phyloP scores from a whole-genome alignment of 2,888 invertebrate species.

The Tenthredo notha region DNA sequence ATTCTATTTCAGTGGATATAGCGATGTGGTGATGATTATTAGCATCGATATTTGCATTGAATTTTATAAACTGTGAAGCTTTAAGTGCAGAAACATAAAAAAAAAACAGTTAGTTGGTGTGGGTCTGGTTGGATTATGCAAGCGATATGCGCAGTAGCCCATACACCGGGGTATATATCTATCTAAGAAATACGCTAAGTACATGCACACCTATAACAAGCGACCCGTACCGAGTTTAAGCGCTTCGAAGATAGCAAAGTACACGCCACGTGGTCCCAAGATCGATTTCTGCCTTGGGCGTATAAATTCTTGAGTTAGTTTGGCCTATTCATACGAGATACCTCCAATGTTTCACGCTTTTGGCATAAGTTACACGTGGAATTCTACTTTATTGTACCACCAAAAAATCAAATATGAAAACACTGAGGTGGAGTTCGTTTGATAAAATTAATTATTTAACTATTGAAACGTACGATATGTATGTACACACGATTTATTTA shows the following conservation, averaged over 20 bases:
- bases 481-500: neutral
- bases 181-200: neutral
- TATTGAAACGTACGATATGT: neutral
- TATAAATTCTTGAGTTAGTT: slow-evolving; percentile 29
- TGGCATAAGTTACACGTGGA: neutral
- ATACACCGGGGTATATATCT: neutral
- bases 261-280: slow-evolving; percentile 26
- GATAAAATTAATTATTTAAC: neutral
- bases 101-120: neutral
- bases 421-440: neutral
- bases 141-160: slow-evolving; percentile 20
- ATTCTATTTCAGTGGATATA: neutral
- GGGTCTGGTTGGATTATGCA: slow-evolving; percentile 7
- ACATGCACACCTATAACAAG: neutral
- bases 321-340: neutral
- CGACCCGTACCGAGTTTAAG: neutral
- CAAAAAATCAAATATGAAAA: neutral
- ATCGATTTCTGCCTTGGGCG: slow-evolving; percentile 46
- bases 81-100: neutral
- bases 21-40: neutral
- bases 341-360: neutral
- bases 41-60: neutral
- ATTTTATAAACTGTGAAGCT: neutral
- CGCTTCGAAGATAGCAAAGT: neutral
- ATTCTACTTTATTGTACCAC: neutral